A percentile compares a stretch with the other conserved stretches of the same genome.
These are phyloP conservation scores for Brachyrhaphis roseni DNA, from an alignment of 2,797 vertebrate genomes.

Conservation along the genomic window DNA sequence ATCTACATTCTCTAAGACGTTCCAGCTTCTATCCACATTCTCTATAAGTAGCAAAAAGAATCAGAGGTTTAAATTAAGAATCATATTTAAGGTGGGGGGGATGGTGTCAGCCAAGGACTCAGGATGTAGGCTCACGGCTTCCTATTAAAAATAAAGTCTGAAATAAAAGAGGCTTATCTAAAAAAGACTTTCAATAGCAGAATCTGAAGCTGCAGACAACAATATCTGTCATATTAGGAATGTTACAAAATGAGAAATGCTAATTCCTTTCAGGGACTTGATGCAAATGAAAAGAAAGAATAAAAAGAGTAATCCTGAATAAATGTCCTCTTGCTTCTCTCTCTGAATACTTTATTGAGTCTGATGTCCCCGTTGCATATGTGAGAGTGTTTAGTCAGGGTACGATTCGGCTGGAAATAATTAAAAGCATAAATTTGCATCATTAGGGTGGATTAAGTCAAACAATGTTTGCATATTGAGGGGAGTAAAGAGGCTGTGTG, in stretches of 20 bases:
- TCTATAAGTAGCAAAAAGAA: slow-evolving; percentile 12
- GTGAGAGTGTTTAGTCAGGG: slow-evolving; percentile 65
- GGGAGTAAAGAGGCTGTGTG: slow-evolving; percentile 47
- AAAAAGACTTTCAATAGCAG: slow-evolving; percentile 44
- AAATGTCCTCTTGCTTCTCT: slow-evolving; percentile 42
- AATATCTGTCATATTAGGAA: slow-evolving; percentile 49
- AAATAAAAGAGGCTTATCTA: slow-evolving; percentile 72
- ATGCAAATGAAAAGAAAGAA: slow-evolving; percentile 66
- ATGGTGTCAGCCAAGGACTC: slow-evolving; percentile 53
- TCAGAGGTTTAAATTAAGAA: slow-evolving; percentile 31
- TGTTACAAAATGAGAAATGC: slow-evolving; percentile 57
- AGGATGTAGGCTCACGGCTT: slow-evolving; percentile 24
- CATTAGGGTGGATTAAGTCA: slow-evolving; percentile 75
- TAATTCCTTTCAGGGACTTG: slow-evolving; percentile 54
- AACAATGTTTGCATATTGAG: slow-evolving; percentile 71
- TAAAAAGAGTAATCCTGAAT: slow-evolving; percentile 57
- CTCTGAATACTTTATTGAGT: slow-evolving; percentile 59
- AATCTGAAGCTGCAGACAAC: slow-evolving; percentile 55
- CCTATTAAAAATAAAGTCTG: slow-evolving; percentile 61
- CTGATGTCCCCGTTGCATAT: slow-evolving; percentile 68
- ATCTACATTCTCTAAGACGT: not conserved
- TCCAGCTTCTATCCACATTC: not conserved
- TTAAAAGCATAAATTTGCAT: slow-evolving; percentile 80
- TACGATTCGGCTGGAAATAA: slow-evolving; percentile 73
- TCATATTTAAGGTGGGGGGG: slow-evolving; percentile 3